Percentiles rank a stretch among this genome's conserved stretches.
These are phyloP conservation scores for Pheosia tremula DNA, from an alignment of 2,888 invertebrate genomes.

Conservation along the genomic window DNA sequence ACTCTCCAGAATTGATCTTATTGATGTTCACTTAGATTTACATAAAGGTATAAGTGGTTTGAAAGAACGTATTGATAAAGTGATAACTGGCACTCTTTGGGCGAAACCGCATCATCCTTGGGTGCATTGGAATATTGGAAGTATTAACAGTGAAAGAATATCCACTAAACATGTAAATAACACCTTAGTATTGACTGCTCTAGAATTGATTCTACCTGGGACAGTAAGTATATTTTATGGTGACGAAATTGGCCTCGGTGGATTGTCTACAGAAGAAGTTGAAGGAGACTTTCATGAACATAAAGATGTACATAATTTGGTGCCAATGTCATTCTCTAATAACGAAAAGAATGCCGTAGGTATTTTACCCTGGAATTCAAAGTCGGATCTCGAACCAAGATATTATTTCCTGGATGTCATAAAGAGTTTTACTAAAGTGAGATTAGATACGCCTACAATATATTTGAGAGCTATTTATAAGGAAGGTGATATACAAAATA, in stretches of 20 bases:
- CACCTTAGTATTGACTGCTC: constrained; percentile 87
- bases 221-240: constrained; percentile 96
- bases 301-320: constrained; percentile 87
- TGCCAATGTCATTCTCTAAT: constrained; percentile 87
- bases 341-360: constrained; percentile 65
- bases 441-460: constrained; percentile 87
- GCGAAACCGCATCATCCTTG: constrained; percentile 87
- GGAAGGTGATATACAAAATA: constrained; percentile 85
- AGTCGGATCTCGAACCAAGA: constrained; percentile 73
- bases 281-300: constrained; percentile 85
- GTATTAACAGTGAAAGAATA: constrained; percentile 85
- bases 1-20: constrained; percentile 87
- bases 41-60: constrained; percentile 83
- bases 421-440: constrained; percentile 84
- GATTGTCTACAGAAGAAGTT: constrained; percentile 76
- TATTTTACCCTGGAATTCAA: constrained; percentile 87
- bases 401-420: constrained; percentile 83
- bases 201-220: constrained; percentile 93
- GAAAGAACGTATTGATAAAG: constrained; percentile 83
- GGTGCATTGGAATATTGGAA: constrained; percentile 92
- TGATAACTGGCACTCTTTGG: constrained; percentile 85
- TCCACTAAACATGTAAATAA: constrained; percentile 85
- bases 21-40: constrained; percentile 88
- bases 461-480: constrained; percentile 89
- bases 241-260: constrained; percentile 92